These are phyloP conservation scores for Bombus balteatus DNA, from an alignment of 1,140 invertebrate species.

Conservation along the genomic window DNA sequence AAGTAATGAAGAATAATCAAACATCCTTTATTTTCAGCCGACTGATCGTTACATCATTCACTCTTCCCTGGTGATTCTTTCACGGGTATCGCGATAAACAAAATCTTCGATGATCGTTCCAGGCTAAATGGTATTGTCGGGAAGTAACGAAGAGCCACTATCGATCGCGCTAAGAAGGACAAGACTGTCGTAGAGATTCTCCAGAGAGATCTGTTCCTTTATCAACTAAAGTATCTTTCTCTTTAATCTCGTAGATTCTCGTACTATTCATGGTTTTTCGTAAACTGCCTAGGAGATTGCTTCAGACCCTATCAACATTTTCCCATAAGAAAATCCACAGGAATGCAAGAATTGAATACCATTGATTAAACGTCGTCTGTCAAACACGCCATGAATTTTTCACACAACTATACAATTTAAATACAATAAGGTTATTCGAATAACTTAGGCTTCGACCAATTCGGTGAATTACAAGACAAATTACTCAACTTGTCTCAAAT, in stretches of 20 bases:
- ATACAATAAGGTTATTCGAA: too few species aligned
- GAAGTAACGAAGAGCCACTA: conserved; percentile 63
- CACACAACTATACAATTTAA: too few species aligned
- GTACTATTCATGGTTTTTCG: background rate
- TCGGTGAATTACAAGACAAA: too few species aligned
- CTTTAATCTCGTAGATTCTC: background rate
- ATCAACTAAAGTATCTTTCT: background rate
- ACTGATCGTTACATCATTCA: background rate
- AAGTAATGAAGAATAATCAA: background rate
- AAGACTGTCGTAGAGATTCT: conserved; percentile 37
- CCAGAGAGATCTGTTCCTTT: conserved; percentile 24
- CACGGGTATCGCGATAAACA: conserved; percentile 51
- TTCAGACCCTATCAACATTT: background rate
- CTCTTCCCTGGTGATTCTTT: conserved; percentile 30
- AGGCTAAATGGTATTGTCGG: conserved; percentile 54
- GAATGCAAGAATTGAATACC: background rate
- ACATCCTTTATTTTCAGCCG: background rate
- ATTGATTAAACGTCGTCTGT: too few species aligned
- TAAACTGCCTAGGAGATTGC: background rate
- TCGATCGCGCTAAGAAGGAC: conserved; percentile 52
- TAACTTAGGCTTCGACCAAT: too few species aligned
- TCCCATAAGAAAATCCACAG: background rate
- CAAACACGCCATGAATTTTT: too few species aligned
- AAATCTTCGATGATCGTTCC: conserved; percentile 61
- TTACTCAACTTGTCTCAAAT: too few species aligned